Conservation (phyloP, 2,797 vertebrate species). For the Hippopotamyrus pictus region DNA sequence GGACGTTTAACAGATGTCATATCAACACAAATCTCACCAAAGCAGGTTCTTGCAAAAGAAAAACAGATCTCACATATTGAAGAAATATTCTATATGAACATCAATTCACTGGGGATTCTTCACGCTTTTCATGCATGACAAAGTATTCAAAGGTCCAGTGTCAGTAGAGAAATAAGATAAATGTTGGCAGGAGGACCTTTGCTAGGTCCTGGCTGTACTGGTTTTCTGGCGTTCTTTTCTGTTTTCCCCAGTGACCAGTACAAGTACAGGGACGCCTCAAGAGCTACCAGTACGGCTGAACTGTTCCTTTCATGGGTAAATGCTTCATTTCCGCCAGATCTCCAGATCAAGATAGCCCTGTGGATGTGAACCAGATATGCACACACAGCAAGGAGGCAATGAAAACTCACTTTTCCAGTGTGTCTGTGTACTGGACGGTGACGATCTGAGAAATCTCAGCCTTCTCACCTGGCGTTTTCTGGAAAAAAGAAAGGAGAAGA, state of each 20-base stretch:
- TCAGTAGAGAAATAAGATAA: not conserved
- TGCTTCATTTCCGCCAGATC: not conserved
- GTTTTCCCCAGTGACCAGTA: not conserved
- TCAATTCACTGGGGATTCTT: not conserved
- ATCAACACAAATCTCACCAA: not conserved
- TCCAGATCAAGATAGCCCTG: not conserved
- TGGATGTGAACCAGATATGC: not conserved
- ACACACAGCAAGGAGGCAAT: not conserved
- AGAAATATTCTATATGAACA: not conserved
- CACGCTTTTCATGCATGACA: not conserved
- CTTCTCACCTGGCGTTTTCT: slow-evolving; percentile 70
- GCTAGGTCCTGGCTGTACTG: not conserved
- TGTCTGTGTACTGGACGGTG: slow-evolving; percentile 77
- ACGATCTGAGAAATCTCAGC: slow-evolving; percentile 70
- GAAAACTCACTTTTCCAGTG: slow-evolving; percentile 70
- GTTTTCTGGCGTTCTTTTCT: not conserved
- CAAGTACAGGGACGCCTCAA: not conserved
- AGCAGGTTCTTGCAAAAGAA: not conserved
- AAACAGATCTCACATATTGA: not conserved
- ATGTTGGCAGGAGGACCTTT: not conserved
- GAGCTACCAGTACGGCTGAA: not conserved
- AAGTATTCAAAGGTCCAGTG: not conserved
- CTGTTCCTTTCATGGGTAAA: not conserved
- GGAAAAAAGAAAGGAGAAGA: slow-evolving; percentile 17
- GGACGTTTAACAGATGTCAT: not conserved